phyloP scores from a whole-genome alignment of 2,797 vertebrate species.

The Columba guinea region DNA sequence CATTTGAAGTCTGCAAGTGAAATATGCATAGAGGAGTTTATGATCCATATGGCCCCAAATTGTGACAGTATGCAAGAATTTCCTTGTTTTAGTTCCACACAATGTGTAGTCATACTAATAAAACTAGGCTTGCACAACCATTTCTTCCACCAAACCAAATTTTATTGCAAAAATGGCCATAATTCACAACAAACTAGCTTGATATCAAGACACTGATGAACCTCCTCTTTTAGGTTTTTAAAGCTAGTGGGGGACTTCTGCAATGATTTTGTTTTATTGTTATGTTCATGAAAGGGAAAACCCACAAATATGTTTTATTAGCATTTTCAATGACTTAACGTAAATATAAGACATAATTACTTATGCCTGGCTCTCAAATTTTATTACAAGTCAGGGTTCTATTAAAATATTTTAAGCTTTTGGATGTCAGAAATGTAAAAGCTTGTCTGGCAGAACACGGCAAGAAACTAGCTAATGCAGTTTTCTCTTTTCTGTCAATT shows the following conservation, averaged over 20 bases:
- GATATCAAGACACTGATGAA: constrained; percentile 46
- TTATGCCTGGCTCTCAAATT: constrained; percentile 27
- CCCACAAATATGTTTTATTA: constrained; percentile 54
- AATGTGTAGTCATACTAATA: constrained; percentile 71
- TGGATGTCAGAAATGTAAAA: background rate
- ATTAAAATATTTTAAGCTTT: constrained; percentile 37
- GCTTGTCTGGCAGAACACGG: background rate
- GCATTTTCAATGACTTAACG: constrained; percentile 35
- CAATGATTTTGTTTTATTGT: constrained; percentile 55
- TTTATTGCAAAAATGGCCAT: constrained; percentile 70
- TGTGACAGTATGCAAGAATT: constrained; percentile 71
- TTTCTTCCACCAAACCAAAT: constrained; percentile 72
- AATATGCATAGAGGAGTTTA: constrained; percentile 71
- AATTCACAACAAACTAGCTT: constrained; percentile 71
- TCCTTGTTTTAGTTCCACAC: constrained; percentile 69
- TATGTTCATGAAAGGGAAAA: constrained; percentile 46
- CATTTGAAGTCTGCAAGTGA: constrained; percentile 56
- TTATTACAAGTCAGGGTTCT: constrained; percentile 43
- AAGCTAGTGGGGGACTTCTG: background rate
- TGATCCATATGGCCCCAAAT: constrained; percentile 65
- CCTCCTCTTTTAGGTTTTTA: constrained; percentile 34
- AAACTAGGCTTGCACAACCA: constrained; percentile 69
- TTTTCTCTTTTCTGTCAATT: constrained; percentile 25
- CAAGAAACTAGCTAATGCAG: background rate
- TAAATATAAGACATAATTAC: constrained; percentile 61